Base-by-base conservation (phyloP, 2,888 invertebrate genomes). In the Drosophila neotestacea region DNA sequence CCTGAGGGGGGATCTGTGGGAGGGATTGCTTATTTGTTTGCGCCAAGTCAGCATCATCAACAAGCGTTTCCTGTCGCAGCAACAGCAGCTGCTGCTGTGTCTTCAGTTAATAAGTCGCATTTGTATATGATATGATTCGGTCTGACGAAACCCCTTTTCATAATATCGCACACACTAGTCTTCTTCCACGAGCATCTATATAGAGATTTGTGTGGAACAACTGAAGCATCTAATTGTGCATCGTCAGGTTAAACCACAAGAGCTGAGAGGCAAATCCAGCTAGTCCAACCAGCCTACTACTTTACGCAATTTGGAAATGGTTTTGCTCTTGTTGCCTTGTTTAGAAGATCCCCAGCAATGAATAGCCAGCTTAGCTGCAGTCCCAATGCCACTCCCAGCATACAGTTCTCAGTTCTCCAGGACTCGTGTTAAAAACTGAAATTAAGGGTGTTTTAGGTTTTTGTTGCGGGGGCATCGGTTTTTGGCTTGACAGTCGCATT, bases 181-280 rank as follows among this genome's bases (percentile, higher is more conserved):
- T 28, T n/a, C 41, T 44, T 27, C 22, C 34, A 22, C 22, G 22
- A 22, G 22, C 3, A 22, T 22, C 22, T 22, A 22, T 39, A 46
- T 30, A 39, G 13, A 48, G 30, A n/a, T 16, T 41, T 42, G 41
- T 38, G 30, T 28, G 47, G 10, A 61, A 13, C 60, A 85, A 87
- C 63, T 83, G 82, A 87, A 85, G 58, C 89, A 87, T 81, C 89
- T 83, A 89, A 89, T 83, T 83, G 83, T 82, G 80, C 79, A 82
- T 59, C 75, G 56, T 73, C 83, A 66, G 80, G 70, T 70, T 75
- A 51, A 64, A 61, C 65, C 61, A 51, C 63, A 61, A 60, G 79
- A 41, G 66, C 50, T 28, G 34, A 30, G 22, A 22, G 77, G 72
- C 62, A 66, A 61, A 32, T 22, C 41, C 48, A 34, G 41, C 32